Percentiles rank a stretch among this genome's conserved stretches.
Evolutionary conservation across 2,888 invertebrate genomes (phyloP).

Genomic region (Morpho helenor): DNA sequence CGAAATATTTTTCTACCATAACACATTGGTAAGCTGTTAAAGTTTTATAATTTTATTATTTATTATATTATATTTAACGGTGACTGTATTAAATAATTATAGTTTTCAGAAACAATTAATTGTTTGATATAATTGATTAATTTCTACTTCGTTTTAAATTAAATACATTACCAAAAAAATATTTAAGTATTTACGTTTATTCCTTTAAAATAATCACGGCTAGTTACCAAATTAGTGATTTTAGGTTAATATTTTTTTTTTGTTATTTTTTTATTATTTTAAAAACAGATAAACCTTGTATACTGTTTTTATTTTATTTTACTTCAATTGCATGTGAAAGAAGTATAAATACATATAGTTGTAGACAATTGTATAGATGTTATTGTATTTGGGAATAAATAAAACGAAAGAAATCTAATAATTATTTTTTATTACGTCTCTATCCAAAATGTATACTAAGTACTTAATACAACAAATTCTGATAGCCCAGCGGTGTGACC

Average conservation of each 20-base stretch:
- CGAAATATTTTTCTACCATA: no score
- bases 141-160: neutral
- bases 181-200: neutral
- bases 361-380: conserved; percentile 79
- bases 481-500: no score
- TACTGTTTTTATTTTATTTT: conserved; percentile 24
- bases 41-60: no score
- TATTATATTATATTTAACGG: no score
- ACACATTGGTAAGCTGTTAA: no score
- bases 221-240: conserved; percentile 48
- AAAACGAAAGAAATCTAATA: conserved; percentile 44
- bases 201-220: neutral
- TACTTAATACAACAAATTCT: no score
- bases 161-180: no score
- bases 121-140: neutral
- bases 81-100: no score
- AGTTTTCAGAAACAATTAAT: no score
- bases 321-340: conserved; percentile 67
- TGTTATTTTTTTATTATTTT: conserved; percentile 21
- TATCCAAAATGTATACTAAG: no score
- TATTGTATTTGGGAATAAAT: conserved; percentile 77
- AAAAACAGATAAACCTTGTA: conserved; percentile 6
- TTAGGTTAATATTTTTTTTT: conserved; percentile 29
- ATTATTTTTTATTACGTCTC: conserved; percentile 10
- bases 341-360: conserved; percentile 67